Evolutionary conservation across 2,888 invertebrate genomes (phyloP).

Genomic region (Leucophenga maculata): DNA sequence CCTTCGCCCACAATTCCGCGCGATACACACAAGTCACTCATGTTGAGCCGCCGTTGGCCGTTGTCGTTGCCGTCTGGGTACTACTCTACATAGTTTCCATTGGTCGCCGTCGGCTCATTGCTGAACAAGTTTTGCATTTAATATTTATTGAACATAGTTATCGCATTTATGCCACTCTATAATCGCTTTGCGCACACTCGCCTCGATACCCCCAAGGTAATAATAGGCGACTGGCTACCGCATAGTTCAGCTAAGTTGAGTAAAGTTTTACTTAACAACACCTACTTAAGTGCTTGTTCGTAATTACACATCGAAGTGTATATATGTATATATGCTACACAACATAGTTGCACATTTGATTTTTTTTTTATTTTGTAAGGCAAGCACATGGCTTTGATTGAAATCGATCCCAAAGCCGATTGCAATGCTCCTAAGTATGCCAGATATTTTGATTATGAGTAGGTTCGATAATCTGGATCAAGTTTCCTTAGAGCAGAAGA

Average conservation of each 20-base stretch:
- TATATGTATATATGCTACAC: too few relatives aligned
- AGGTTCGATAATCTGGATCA: too few relatives aligned
- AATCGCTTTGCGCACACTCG: too few relatives aligned
- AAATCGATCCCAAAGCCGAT: too few relatives aligned
- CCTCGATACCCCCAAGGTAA: too few relatives aligned
- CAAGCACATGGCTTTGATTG: background rate
- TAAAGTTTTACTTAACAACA: background rate
- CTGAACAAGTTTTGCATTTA: slow-evolving; percentile 9
- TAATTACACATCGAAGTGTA: too few relatives aligned
- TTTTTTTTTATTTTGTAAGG: background rate
- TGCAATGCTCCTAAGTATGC: too few relatives aligned
- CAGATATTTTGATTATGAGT: too few relatives aligned
- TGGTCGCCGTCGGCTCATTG: background rate
- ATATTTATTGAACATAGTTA: slow-evolving; percentile 8
- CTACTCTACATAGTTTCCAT: background rate
- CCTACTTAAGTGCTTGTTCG: background rate
- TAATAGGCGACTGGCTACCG: background rate
- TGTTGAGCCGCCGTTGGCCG: background rate
- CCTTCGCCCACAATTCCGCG: background rate
- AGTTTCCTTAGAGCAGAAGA: too few relatives aligned
- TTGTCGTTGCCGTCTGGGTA: background rate
- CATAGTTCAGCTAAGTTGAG: background rate
- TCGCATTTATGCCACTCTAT: slow-evolving; percentile 1
- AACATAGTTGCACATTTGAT: background rate
- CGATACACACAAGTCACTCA: background rate